Base-by-base conservation (phyloP, 2,888 invertebrate genomes). In the Ornithoptera priamus region DNA sequence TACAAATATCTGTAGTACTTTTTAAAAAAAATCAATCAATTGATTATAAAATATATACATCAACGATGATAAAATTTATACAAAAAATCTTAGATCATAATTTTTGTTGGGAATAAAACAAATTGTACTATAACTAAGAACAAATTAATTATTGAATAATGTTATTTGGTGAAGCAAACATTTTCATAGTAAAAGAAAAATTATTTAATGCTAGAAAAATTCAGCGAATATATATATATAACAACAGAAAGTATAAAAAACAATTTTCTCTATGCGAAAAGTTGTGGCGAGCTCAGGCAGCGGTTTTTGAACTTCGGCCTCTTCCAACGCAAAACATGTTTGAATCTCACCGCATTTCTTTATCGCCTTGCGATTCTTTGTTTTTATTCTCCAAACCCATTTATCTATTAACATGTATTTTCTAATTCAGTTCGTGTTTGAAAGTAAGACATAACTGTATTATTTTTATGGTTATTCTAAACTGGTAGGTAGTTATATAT, bases 281-380 rank as follows among this genome's bases (percentile, higher is more conserved):
- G 88, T 90, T 90, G 87, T 79, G 78, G 80, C 80, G 76, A 86
- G 85, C 86, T 86, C 80, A 81, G 81, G 73, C 78, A 79, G 86
- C 84, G 84, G 87, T 89, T 86, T 84, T 81, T 77, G 82, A 84
- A 80, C 83, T 82, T 78, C 78, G 82, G 76, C 74, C 75, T 80
- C 80, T 80, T 81, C 79, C 74, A 77, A 80, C 80, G 72, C 81
- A 74, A 78, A 79, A 80, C 82, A 84, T 88, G 85, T 88, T 85
- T 76, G 65, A 80, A 87, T 85, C 82, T 84, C 85, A 82, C 77
- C 77, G 80, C 81, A 65, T 46, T 72, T 71, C 67, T 71, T 63
- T 65, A 56, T 68, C 17, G 24, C 22, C 65, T 39, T 30, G 22
- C 24, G 15, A 56, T 65, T 64, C 69, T 57, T n/a, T 10, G 69